These are phyloP conservation scores for Rattus rattus DNA, from an alignment of 2,113 vertebrate species.

Conservation along the genomic window DNA sequence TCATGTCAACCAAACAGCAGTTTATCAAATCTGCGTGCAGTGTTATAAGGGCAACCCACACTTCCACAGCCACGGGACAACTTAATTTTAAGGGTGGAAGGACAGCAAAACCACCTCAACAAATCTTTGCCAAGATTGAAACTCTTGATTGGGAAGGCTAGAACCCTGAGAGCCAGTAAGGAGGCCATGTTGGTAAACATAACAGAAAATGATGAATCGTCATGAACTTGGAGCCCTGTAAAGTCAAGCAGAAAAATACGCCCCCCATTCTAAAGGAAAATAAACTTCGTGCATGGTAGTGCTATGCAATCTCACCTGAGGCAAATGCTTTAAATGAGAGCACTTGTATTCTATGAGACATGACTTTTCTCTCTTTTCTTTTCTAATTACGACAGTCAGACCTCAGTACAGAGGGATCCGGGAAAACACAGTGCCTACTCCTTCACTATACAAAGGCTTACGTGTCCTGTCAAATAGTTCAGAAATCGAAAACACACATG, in stretches of 20 bases:
- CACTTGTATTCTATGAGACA: not conserved
- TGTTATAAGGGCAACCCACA: not conserved
- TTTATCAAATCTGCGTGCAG: not conserved
- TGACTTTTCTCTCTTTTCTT: conserved; percentile 1
- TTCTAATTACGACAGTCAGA: not conserved
- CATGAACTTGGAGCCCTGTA: not conserved
- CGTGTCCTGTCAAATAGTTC: not conserved
- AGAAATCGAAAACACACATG: not conserved
- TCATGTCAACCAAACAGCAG: not conserved
- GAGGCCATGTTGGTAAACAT: not conserved
- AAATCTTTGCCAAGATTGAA: not conserved
- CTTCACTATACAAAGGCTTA: not conserved
- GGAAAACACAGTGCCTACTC: not conserved
- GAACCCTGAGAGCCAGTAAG: not conserved
- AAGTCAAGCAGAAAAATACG: not conserved
- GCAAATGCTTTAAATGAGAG: not conserved
- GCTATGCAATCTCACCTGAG: not conserved
- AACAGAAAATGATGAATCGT: not conserved
- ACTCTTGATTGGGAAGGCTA: not conserved
- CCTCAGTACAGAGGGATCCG: not conserved
- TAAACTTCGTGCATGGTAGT: not conserved
- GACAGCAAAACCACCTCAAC: not conserved
- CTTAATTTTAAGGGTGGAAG: not conserved
- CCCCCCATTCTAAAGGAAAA: not conserved
- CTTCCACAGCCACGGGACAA: not conserved